These are phyloP conservation scores for Hoplodrina blanda DNA, from an alignment of 2,888 invertebrate species.

Conservation along the genomic window DNA sequence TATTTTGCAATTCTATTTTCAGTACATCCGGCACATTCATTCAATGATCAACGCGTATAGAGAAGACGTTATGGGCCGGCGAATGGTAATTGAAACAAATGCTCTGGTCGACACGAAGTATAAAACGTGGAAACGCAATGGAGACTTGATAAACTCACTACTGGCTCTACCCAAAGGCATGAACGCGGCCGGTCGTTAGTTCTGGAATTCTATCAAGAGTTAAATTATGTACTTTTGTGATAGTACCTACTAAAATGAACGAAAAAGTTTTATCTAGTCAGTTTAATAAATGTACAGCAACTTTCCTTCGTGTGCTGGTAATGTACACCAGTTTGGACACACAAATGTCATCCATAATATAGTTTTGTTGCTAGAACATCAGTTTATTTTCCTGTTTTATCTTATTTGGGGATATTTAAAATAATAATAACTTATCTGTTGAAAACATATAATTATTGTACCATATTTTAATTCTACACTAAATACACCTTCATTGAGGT, in stretches of 20 bases:
- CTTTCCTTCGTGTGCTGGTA: not conserved
- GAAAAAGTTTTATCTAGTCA: constrained; percentile 31
- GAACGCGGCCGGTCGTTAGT: constrained; percentile 93
- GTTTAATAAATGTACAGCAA: constrained; percentile 10
- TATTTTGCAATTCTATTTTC: constrained; percentile 56
- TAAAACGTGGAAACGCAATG: constrained; percentile 91
- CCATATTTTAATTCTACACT: constrained; percentile 68
- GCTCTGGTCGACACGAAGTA: constrained; percentile 75
- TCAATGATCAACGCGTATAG: constrained; percentile 77
- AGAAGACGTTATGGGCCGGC: constrained; percentile 62
- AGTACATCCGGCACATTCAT: constrained; percentile 76
- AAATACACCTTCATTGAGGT: constrained; percentile 58
- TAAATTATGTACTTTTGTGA: constrained; percentile 30
- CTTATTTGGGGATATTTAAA: constrained; percentile 8
- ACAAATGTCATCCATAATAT: constrained; percentile 9
- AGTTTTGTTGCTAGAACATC: constrained; percentile 8
- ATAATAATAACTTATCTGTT: constrained; percentile 51
- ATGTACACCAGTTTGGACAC: not conserved
- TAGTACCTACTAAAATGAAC: constrained; percentile 33
- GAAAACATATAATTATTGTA: constrained; percentile 74
- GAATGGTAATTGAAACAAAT: constrained; percentile 71
- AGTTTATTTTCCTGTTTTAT: constrained; percentile 23
- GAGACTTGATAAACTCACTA: constrained; percentile 94
- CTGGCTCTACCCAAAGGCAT: constrained; percentile 94
- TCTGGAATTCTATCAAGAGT: constrained; percentile 1